Conservation (phyloP, 2,113 vertebrate species). For the Buteo buteo region DNA sequence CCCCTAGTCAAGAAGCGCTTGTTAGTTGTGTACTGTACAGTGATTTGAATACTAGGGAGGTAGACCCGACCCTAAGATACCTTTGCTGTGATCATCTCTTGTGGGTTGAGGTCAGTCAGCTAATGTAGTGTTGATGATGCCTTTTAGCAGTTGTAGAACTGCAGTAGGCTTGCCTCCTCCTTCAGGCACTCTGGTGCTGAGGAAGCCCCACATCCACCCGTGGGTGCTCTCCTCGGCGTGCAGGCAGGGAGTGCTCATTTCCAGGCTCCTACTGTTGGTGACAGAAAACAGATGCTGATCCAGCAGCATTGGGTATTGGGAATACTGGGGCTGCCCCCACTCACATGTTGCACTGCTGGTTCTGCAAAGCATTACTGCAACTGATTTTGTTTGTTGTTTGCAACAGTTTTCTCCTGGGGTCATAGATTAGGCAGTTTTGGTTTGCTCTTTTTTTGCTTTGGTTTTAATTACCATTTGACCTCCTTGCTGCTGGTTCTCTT, state of each 20-base stretch:
- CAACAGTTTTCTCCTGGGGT: not conserved
- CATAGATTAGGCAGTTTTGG: not conserved
- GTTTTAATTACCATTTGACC: conserved; percentile 8
- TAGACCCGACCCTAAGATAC: not conserved
- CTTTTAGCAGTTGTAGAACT: not conserved
- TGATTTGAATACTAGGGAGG: not conserved
- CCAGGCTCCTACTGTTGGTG: not conserved
- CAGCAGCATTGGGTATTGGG: not conserved
- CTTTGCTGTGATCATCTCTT: not conserved
- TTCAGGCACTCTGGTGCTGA: not conserved
- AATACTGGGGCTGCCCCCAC: not conserved
- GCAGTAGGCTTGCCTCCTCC: not conserved
- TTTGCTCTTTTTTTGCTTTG: not conserved
- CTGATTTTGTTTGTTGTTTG: not conserved
- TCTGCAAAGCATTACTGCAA: not conserved
- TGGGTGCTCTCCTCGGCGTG: fast-evolving
- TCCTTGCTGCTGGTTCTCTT: not conserved
- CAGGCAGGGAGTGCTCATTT: not conserved
- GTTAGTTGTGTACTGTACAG: not conserved
- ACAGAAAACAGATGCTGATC: not conserved
- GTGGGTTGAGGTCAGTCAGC: not conserved
- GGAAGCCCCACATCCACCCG: not conserved
- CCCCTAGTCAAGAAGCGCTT: not conserved
- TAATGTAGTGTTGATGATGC: not conserved
- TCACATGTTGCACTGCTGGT: not conserved